phyloP scores from a whole-genome alignment of 2,113 vertebrate genomes.

The Sprattus sprattus region DNA sequence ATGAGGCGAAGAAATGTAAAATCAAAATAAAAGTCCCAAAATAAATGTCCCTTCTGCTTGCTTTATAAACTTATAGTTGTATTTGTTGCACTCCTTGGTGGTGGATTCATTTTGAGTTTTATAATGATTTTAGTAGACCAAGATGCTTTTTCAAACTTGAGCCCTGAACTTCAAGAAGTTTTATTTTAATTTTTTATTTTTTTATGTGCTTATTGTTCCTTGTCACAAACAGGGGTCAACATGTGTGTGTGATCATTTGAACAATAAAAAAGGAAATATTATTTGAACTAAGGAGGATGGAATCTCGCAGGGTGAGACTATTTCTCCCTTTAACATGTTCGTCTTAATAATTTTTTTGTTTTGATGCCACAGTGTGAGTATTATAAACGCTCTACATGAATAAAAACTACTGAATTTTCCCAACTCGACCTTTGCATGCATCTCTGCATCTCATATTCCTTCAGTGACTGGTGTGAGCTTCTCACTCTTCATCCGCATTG shows the following conservation, averaged over 20 bases:
- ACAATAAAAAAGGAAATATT: conserved; percentile 56
- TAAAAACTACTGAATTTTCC: conserved; percentile 68
- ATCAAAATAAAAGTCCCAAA: conserved; percentile 74
- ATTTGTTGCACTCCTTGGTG: conserved; percentile 64
- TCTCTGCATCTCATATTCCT: conserved; percentile 46
- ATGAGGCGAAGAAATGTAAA: conserved; percentile 66
- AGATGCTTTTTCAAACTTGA: conserved; percentile 53
- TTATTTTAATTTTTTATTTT: conserved; percentile 44
- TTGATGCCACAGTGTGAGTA: conserved; percentile 62
- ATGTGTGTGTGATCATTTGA: conserved; percentile 63
- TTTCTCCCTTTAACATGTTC: conserved; percentile 72
- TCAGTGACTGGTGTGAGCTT: conserved; percentile 19
- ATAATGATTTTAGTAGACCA: conserved; percentile 41
- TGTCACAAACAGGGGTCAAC: conserved; percentile 49
- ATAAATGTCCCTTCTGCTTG: conserved; percentile 75
- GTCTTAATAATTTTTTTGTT: conserved; percentile 57
- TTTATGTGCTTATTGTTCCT: conserved; percentile 54
- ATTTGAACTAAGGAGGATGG: conserved; percentile 61
- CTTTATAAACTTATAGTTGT: conserved; percentile 59
- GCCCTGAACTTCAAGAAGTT: conserved; percentile 59
- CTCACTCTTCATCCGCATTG: neutral
- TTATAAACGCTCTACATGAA: conserved; percentile 73
- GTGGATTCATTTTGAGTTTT: conserved; percentile 54
- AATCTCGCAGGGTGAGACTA: conserved; percentile 83
- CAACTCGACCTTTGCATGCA: conserved; percentile 56